A percentile compares a stretch with the other conserved stretches of the same genome.
phyloP scores from a whole-genome alignment of 2,797 vertebrate genomes.

The Cephalopachus bancanus region DNA sequence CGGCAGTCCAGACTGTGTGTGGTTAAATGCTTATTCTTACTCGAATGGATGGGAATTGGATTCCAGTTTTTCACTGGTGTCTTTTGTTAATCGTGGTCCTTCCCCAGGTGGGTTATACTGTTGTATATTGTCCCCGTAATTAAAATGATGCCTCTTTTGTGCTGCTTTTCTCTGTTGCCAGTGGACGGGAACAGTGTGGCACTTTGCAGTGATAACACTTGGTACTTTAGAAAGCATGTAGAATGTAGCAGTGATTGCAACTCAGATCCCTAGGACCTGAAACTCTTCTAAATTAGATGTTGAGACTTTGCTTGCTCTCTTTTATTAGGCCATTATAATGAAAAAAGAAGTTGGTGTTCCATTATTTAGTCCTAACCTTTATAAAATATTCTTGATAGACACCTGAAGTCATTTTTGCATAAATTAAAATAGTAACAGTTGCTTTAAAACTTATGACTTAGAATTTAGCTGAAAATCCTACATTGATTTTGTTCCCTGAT shows the following conservation, averaged over 20 bases:
- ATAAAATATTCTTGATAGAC: conserved; percentile 30
- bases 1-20: conserved; percentile 87
- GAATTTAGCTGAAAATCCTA: conserved; percentile 14
- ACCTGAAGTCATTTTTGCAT: conserved; percentile 62
- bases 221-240: conserved; percentile 69
- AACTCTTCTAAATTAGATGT: conserved; percentile 57
- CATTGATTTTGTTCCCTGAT: conserved; percentile 33
- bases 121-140: conserved; percentile 60
- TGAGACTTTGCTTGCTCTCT: conserved; percentile 37
- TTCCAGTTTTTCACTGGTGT: conserved; percentile 79
- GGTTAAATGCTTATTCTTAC: conserved; percentile 84
- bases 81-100: conserved; percentile 81
- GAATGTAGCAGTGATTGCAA: conserved; percentile 78
- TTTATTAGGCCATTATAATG: conserved; percentile 30
- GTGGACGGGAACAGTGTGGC: conserved; percentile 74
- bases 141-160: conserved; percentile 74
- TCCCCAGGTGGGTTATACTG: conserved; percentile 67
- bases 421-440: conserved; percentile 46
- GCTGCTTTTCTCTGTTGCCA: conserved; percentile 67
- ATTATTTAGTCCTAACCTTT: conserved; percentile 26
- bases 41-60: conserved; percentile 83
- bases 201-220: conserved; percentile 75
- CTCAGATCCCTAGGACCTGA: conserved; percentile 53
- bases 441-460: conserved; percentile 58
- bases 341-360: conserved; percentile 32